These are phyloP conservation scores for Chorisops tibialis DNA, from an alignment of 2,888 invertebrate species.

Conservation along the genomic window DNA sequence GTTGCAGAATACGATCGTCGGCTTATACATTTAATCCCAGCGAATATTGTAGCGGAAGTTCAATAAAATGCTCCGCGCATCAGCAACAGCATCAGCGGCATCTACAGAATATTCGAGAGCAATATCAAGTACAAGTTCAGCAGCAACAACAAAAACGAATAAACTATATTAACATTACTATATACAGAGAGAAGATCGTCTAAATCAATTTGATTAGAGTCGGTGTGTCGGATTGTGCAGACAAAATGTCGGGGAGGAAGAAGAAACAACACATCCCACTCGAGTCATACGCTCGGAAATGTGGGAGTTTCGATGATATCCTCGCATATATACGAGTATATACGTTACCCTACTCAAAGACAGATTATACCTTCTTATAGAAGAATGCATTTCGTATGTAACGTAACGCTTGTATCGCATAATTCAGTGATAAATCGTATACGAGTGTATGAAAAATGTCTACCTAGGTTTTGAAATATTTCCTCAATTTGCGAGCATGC, in stretches of 20 bases:
- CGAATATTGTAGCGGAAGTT: slow-evolving; percentile 24
- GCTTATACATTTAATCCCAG: not conserved
- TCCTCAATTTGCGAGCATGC: slow-evolving; percentile 6
- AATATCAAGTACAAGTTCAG: slow-evolving; percentile 33
- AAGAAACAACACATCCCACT: not conserved
- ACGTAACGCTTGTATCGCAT: no score
- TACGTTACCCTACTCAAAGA: no score
- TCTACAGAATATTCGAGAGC: slow-evolving; percentile 28
- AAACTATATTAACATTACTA: not conserved
- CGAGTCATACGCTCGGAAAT: not conserved
- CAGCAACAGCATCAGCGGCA: no score
- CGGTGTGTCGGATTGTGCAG: not conserved
- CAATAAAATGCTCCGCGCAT: slow-evolving; percentile 14
- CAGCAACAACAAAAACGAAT: not conserved
- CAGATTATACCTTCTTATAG: no score
- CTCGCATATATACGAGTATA: no score
- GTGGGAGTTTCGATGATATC: not conserved
- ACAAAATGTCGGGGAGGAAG: not conserved
- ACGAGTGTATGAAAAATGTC: not conserved
- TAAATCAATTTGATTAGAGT: not conserved
- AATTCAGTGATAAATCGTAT: no score
- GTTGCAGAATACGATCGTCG: not conserved
- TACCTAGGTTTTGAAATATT: slow-evolving; percentile 17
- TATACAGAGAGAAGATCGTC: not conserved
- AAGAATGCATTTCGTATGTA: no score